Evolutionary conservation across 1,140 invertebrate genomes (phyloP), one percentile per base, ranked within the genome.

Genomic region (Neoseiulus cucumeris): DNA sequence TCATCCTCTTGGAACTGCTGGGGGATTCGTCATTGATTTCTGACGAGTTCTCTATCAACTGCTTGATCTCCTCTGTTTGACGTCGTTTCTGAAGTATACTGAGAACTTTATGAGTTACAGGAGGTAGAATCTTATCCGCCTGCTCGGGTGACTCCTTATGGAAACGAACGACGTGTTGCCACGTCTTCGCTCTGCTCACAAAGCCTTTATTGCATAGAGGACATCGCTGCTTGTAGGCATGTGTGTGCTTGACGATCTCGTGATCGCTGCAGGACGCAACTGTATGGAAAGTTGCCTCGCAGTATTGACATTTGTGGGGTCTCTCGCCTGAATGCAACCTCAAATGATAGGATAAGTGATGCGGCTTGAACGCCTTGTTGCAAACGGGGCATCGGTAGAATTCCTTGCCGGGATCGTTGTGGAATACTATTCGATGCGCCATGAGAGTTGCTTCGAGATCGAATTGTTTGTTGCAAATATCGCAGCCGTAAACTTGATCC

Each of bases 361-460:
- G 51, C 14, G 51, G 51, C 33, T 59, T 59, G 22, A 59, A 59
- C 14, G 51, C 51, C 9, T 59, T 59, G 33, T 33, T 59, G 51
- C 51, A 59, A 25, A 59, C 33, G 1, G 51, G 33, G 22, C 51
- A 59, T 33, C 51, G 17, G 22, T 59, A 59, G 51, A 59, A 59
- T 33, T 59, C 51, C 33, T 59, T 59, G 22, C 51, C 51, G 22
- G 51, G 51, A 59, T 59, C 51, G 33, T 59, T 59, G 33, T 59
- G 51, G 22, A 59, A 59, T 1, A 59, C 51, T 17, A 59, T 59
- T 2, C 51, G 51, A 59, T 59, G 51, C 33, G 51, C 25, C 51
- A 59, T 59, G 51, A 59, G 51, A 20, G 51, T 59, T 2, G 51
- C 51, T 59, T 59, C 51, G 14, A 59, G 51, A 59, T 59, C 51